A percentile compares a stretch with the other conserved stretches of the same genome.
phyloP scores from a whole-genome alignment of 2,113 vertebrate genomes.

The Leptobrachium ailaonicum region DNA sequence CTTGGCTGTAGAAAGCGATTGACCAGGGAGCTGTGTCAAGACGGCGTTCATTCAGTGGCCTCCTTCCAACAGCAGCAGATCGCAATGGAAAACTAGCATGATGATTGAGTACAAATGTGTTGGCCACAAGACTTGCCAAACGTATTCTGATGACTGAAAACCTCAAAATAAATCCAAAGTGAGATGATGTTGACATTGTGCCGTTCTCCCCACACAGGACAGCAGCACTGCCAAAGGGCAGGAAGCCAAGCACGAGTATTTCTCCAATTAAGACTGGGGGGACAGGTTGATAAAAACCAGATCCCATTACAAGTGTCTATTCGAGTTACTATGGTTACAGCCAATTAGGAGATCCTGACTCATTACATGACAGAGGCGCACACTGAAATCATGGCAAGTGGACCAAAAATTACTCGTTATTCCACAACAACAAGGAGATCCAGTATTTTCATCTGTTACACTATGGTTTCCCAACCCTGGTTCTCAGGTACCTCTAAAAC shows the following conservation, averaged over 20 bases:
- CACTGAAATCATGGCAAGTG: constrained; percentile 22
- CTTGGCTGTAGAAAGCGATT: constrained; percentile 3
- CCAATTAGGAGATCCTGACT: constrained; percentile 38
- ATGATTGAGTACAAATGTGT: not conserved
- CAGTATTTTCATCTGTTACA: too few species aligned
- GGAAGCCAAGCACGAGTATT: not conserved
- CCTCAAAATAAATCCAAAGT: constrained; percentile 4
- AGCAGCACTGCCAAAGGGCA: not conserved
- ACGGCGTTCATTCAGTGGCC: not conserved
- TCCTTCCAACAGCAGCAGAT: constrained; percentile 3
- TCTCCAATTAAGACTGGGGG: not conserved
- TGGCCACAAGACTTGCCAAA: constrained; percentile 1
- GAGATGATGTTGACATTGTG: not conserved
- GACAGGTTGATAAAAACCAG: constrained; percentile 31
- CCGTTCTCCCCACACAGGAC: not conserved
- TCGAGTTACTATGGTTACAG: constrained; percentile 27
- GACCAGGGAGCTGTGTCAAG: not conserved
- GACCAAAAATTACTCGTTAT: constrained; percentile 2
- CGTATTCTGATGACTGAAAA: not conserved
- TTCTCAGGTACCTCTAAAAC: too few species aligned
- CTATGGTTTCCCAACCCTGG: too few species aligned
- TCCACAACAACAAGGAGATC: not conserved
- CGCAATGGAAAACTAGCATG: not conserved
- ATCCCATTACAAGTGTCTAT: constrained; percentile 26
- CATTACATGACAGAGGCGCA: constrained; percentile 23